Conservation (phyloP, 2,888 invertebrate genomes). For the Noctua janthe region DNA sequence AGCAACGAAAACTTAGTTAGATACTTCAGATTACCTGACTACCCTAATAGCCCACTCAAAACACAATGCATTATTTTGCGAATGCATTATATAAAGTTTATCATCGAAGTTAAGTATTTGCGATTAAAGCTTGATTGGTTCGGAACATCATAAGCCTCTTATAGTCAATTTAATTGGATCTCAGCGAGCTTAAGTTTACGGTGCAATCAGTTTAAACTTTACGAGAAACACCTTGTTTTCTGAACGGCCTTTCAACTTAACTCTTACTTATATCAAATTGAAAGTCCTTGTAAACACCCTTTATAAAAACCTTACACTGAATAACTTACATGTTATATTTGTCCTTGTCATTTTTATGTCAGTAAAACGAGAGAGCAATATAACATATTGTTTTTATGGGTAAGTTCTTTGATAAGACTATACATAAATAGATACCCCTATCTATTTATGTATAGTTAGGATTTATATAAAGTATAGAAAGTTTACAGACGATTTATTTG, state of each 20-base stretch:
- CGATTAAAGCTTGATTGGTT: conserved; percentile 66
- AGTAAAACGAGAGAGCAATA: neutral
- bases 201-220: conserved; percentile 78
- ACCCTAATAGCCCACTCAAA: neutral
- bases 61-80: neutral
- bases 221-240: conserved; percentile 56
- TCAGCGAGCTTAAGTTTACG: conserved; percentile 77
- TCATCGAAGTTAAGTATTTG: neutral
- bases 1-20: no score
- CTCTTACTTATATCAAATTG: conserved; percentile 34
- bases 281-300: conserved; percentile 34
- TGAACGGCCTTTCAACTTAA: conserved; percentile 56
- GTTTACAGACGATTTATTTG: no score
- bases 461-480: neutral
- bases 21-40: neutral
- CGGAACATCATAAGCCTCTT: conserved; percentile 73
- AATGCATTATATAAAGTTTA: neutral
- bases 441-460: neutral
- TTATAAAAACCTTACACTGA: conserved; percentile 42
- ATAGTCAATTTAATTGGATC: conserved; percentile 78
- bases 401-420: neutral
- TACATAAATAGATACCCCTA: neutral
- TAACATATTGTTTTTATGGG: neutral
- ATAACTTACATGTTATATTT: conserved; percentile 13
- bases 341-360: conserved; percentile 3